phyloP scores from a whole-genome alignment of 64 coral and sea anemone species.

The Pachyseris speciosa region DNA sequence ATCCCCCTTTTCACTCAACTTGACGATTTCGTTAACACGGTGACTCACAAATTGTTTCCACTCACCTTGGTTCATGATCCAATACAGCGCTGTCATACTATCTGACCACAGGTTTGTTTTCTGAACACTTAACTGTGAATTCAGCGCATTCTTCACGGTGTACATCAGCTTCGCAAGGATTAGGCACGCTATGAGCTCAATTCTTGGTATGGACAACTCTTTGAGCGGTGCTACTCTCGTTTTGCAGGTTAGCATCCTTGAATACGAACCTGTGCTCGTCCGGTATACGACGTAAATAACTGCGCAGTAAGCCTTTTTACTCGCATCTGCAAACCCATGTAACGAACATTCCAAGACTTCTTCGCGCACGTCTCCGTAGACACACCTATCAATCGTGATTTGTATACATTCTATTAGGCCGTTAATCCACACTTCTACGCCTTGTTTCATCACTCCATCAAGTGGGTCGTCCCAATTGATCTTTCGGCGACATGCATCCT shows the following conservation, averaged over 20 bases:
- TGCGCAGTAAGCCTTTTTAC: conserved; percentile 7
- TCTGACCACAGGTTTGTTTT: background rate
- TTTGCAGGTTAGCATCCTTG: conserved; percentile 47
- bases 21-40: background rate
- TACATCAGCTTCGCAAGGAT: conserved; percentile 33
- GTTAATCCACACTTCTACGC: conserved; percentile 33
- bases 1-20: background rate
- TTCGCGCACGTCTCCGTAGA: background rate
- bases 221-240: conserved; percentile 11
- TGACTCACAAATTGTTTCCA: conserved; percentile 39
- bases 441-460: conserved; percentile 8
- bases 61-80: conserved; percentile 4
- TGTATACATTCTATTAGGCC: conserved; percentile 19
- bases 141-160: background rate
- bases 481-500: background rate
- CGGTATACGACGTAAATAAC: conserved; percentile 22
- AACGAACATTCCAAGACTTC: background rate
- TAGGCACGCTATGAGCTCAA: conserved; percentile 47
- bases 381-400: background rate
- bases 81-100: background rate
- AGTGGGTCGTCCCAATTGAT: conserved; percentile 16
- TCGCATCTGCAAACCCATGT: conserved; percentile 46
- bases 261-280: background rate
- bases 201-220: conserved; percentile 14
- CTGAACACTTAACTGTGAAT: too few species aligned